These are phyloP conservation scores for Eupsilia transversa DNA, from an alignment of 2,888 invertebrate species.

Conservation along the genomic window DNA sequence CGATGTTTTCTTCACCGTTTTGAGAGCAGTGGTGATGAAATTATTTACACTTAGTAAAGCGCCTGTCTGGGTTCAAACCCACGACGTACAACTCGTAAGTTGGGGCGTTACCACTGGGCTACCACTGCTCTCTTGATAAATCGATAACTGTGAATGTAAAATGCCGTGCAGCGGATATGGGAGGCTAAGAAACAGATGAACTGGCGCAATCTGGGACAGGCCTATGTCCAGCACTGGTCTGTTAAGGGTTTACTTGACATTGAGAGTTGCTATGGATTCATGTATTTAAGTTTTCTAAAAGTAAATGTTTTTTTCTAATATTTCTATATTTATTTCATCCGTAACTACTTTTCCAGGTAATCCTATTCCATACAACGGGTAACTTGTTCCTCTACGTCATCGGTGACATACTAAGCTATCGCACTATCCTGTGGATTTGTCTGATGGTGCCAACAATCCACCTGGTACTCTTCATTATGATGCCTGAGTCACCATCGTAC, in stretches of 20 bases:
- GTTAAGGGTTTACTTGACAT: background rate
- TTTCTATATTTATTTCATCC: background rate
- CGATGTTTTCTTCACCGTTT: too few species aligned
- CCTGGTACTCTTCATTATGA: slow-evolving; percentile 83
- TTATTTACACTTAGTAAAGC: too few species aligned
- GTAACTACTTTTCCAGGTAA: slow-evolving; percentile 72
- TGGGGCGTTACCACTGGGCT: too few species aligned
- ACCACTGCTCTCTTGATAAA: too few species aligned
- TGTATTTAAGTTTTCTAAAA: background rate
- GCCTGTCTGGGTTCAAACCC: too few species aligned
- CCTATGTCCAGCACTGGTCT: too few species aligned
- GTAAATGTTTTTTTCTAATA: background rate
- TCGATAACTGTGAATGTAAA: background rate
- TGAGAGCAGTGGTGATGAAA: too few species aligned
- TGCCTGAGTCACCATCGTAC: slow-evolving; percentile 92
- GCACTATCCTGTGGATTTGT: slow-evolving; percentile 87
- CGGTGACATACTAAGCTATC: slow-evolving; percentile 88
- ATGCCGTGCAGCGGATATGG: background rate
- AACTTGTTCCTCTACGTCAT: slow-evolving; percentile 86
- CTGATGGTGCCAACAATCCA: slow-evolving; percentile 86
- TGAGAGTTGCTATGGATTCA: background rate
- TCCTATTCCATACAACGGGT: slow-evolving; percentile 87
- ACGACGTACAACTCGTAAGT: too few species aligned
- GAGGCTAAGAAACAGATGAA: background rate
- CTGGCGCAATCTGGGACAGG: too few species aligned